Conservation (phyloP, 2,113 vertebrate genomes). For the Syngnathus typhle region DNA sequence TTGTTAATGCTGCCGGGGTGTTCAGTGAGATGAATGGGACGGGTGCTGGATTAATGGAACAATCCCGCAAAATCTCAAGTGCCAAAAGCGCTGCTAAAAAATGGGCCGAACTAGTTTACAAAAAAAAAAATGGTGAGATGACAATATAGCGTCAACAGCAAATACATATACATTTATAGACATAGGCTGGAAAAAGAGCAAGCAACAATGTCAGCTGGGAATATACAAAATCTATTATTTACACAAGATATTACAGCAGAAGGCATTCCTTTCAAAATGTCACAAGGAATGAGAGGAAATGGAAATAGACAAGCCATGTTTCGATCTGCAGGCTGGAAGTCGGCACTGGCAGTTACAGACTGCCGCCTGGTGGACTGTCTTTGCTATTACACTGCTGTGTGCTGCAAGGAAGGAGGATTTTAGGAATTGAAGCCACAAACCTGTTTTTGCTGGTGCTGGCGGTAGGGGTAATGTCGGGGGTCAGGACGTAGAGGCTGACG, state of each 20-base stretch:
- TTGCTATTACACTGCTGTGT: not conserved
- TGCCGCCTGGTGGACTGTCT: constrained; percentile 54
- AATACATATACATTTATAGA: not conserved
- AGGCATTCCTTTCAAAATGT: constrained; percentile 52
- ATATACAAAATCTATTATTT: constrained; percentile 47
- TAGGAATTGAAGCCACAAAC: constrained; percentile 57
- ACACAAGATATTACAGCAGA: constrained; percentile 21
- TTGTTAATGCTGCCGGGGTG: constrained; percentile 25
- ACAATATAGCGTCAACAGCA: constrained; percentile 1
- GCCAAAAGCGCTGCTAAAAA: not conserved
- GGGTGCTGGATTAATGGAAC: constrained; percentile 9
- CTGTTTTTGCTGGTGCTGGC: constrained; percentile 89
- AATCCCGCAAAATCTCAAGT: constrained; percentile 7
- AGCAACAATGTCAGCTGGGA: constrained; percentile 32
- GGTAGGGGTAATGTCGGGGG: constrained; percentile 87
- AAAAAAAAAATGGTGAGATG: constrained; percentile 13
- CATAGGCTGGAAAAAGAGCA: not conserved
- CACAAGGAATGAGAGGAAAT: constrained; percentile 46
- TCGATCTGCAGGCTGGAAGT: not conserved
- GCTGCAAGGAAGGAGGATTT: not conserved
- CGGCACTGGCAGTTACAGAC: constrained; percentile 9
- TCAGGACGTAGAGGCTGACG: constrained; percentile 97
- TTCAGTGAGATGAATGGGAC: constrained; percentile 14
- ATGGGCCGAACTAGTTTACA: not conserved
- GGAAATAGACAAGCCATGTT: constrained; percentile 33